phyloP scores from a whole-genome alignment of 2,888 invertebrate genomes.

The Rhyacophila evoluta region DNA sequence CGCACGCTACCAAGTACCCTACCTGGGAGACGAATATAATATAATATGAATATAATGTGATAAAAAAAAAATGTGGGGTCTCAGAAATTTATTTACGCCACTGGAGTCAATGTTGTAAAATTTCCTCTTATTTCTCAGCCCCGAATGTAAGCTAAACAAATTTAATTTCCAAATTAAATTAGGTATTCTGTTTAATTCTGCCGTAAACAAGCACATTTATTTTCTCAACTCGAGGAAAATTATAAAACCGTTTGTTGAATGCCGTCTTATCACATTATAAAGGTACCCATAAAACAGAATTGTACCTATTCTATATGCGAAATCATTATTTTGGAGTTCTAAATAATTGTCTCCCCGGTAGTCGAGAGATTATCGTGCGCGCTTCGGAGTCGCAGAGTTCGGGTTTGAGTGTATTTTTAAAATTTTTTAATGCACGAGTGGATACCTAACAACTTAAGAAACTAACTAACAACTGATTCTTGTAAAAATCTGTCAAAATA shows the following conservation, averaged over 20 bases:
- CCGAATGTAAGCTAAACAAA: slow-evolving; percentile 12
- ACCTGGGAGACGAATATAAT: no score
- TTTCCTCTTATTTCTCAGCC: neutral
- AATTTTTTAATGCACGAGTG: no score
- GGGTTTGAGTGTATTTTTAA: no score
- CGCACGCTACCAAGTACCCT: no score
- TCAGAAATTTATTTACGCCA: neutral
- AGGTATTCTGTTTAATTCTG: neutral
- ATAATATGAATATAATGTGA: no score
- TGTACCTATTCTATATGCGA: neutral
- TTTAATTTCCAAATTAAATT: slow-evolving; percentile 29
- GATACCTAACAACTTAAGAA: no score
- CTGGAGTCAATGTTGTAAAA: neutral
- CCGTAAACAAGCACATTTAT: slow-evolving; percentile 6
- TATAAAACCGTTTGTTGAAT: slow-evolving; percentile 23
- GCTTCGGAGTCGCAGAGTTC: no score
- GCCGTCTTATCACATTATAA: neutral
- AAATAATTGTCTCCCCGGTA: no score
- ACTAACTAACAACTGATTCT: no score
- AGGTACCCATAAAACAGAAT: neutral
- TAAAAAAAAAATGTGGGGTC: no score
- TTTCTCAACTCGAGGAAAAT: slow-evolving; percentile 11
- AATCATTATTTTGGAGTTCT: neutral
- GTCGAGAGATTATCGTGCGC: no score
- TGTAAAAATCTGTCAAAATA: no score